phyloP scores from a whole-genome alignment of 2,113 vertebrate genomes.

The Psophia crepitans region DNA sequence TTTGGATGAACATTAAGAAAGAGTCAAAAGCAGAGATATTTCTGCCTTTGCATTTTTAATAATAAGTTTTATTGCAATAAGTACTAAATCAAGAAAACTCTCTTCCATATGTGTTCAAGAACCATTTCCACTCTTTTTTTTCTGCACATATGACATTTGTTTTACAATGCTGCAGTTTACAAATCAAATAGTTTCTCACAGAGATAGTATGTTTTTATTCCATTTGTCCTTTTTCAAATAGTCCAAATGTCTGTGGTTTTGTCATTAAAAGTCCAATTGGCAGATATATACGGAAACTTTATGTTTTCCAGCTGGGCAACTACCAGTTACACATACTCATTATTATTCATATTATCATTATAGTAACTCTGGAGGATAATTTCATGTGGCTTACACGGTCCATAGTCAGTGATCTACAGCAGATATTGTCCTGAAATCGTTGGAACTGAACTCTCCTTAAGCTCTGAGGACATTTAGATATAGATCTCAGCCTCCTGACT shows the following conservation, averaged over 20 bases:
- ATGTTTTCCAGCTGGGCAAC: slow-evolving; percentile 74
- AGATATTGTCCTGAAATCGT: neutral
- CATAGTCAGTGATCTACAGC: neutral
- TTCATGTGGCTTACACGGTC: neutral
- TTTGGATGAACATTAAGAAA: slow-evolving; percentile 67
- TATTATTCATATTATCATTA: slow-evolving; percentile 64
- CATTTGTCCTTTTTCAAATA: slow-evolving; percentile 70
- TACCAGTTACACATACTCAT: slow-evolving; percentile 64
- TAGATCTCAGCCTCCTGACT: neutral
- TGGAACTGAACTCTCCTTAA: neutral
- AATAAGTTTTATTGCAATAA: slow-evolving; percentile 68
- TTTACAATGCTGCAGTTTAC: slow-evolving; percentile 69
- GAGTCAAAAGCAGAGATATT: slow-evolving; percentile 61
- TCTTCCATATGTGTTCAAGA: slow-evolving; percentile 52
- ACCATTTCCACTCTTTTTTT: slow-evolving; percentile 34
- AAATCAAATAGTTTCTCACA: slow-evolving; percentile 64
- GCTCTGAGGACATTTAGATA: neutral
- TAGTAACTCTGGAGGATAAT: neutral
- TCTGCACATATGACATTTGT: slow-evolving; percentile 31
- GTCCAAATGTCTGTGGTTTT: slow-evolving; percentile 73
- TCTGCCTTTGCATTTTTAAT: slow-evolving; percentile 65
- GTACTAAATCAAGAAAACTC: slow-evolving; percentile 48
- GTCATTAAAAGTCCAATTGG: slow-evolving; percentile 75
- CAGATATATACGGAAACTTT: slow-evolving; percentile 66
- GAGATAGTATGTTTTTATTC: slow-evolving; percentile 68